phyloP scores from a whole-genome alignment of 2,113 vertebrate genomes.

The Amblyopsis rosae region DNA sequence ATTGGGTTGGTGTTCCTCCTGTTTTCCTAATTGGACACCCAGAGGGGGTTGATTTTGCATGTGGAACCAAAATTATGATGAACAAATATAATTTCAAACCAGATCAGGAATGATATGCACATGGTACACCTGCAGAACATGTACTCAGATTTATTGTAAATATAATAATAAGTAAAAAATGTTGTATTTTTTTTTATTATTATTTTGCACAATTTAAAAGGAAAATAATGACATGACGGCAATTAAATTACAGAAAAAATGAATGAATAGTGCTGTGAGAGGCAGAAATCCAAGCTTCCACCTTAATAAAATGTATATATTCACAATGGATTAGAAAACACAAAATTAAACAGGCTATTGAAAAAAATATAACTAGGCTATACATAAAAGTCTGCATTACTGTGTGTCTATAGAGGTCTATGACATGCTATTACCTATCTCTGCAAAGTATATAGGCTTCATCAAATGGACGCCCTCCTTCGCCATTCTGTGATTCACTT shows the following conservation, averaged over 20 bases:
- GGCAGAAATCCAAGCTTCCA: too few species aligned
- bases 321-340: too few species aligned
- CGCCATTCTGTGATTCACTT: constrained; percentile 34
- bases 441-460: constrained; percentile 66
- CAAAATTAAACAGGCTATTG: too few species aligned
- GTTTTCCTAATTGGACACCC: constrained; percentile 33
- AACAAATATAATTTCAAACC: constrained; percentile 36
- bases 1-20: constrained; percentile 46
- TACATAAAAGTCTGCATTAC: too few species aligned
- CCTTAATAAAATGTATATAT: too few species aligned
- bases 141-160: constrained; percentile 39
- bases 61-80: constrained; percentile 33
- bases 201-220: too few species aligned
- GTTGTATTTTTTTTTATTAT: too few species aligned
- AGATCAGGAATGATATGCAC: constrained; percentile 24
- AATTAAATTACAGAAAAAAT: too few species aligned
- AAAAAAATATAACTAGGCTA: too few species aligned
- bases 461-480: constrained; percentile 64
- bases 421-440: constrained; percentile 54
- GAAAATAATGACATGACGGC: too few species aligned
- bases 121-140: constrained; percentile 28
- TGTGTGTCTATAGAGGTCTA: constrained; percentile 23
- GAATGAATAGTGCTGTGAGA: too few species aligned
- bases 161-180: too few species aligned
- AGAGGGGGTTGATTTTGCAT: constrained; percentile 31